Base-by-base conservation (phyloP, 2,113 vertebrate species). In the Callorhinus ursinus region DNA sequence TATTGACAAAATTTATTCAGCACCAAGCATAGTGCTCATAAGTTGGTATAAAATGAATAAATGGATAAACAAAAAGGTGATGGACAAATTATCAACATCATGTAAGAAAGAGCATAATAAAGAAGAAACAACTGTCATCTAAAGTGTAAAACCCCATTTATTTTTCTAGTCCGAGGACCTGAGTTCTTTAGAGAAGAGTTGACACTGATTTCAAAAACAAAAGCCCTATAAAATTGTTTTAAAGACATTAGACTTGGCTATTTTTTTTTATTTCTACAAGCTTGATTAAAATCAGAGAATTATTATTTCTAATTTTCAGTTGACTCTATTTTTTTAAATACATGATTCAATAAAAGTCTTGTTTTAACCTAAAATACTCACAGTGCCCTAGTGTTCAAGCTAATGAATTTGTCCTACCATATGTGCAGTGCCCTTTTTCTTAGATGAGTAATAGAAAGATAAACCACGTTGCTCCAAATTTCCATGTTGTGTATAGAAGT, bases 31-130 rank as follows among this genome's bases (percentile, higher is more conserved):
- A 67, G 26, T 91, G 3, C 5, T 51, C 59, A 31, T 36, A 77
- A 49, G 7, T 81, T 61, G 7, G 0, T 46, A 2, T 53, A 53
- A 87, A 77, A 49, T 86, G 33, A 42, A 49, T 26, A 67, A 57
- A 15, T 76, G 0, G 16, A 31, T 81, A 36, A 77, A 63, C 19
- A n/a, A 82, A 79, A 90, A 1, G 11, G 2, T 31, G 10, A 49
- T 49, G 12, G 21, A 26, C 8, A 86, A 91, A 49, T 53, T 74
- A 33, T 42, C 3, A 39, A 39, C 22, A 71, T 15, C 13, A 71
- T 26, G 91, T 88, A 49, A 55, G 4, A 65, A 83, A 87, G 19
- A 94, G 33, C 15, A 79, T n/a, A 46, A 19, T 55, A 85, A 77
- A 63, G n/a, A 87, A 76, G 28, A 76, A 71, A 79, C 42, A 86